Percentiles rank a stretch among this genome's conserved stretches.
Evolutionary conservation across 2,797 vertebrate genomes (phyloP).

Genomic region (Setipinna tenuifilis): DNA sequence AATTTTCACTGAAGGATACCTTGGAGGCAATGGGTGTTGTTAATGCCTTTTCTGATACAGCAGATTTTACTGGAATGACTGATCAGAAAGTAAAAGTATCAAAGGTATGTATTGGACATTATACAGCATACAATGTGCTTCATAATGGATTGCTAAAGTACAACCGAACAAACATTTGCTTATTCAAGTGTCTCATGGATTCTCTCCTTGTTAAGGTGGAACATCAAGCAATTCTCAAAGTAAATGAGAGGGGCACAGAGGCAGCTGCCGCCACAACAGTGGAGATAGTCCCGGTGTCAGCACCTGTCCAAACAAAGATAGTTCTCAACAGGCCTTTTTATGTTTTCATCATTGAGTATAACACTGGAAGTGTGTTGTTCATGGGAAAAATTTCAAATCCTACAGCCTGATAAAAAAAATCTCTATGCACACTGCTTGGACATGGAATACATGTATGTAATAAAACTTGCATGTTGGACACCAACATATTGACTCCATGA

Average conservation of each 20-base stretch:
- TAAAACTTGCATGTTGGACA: too few species aligned
- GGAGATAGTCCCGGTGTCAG: conserved; percentile 64
- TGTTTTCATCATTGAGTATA: conserved; percentile 74
- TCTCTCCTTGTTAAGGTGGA: conserved; percentile 72
- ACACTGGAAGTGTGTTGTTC: conserved; percentile 55
- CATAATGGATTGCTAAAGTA: too few species aligned
- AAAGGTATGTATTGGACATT: conserved; percentile 62
- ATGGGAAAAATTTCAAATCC: conserved; percentile 48
- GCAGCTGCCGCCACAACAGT: conserved; percentile 61
- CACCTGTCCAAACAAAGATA: conserved; percentile 59
- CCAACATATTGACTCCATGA: too few species aligned
- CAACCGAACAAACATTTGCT: too few species aligned
- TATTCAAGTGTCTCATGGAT: neutral
- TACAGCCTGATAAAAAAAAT: conserved; percentile 16
- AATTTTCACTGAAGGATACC: conserved; percentile 54
- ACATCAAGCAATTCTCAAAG: conserved; percentile 84
- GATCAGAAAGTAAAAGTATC: conserved; percentile 69
- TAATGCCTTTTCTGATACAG: conserved; percentile 60
- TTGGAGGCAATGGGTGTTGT: conserved; percentile 71
- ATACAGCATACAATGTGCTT: too few species aligned
- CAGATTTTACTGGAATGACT: conserved; percentile 75
- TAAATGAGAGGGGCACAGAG: conserved; percentile 77
- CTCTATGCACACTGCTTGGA: neutral
- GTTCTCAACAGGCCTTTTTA: conserved; percentile 71
- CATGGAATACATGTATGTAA: neutral